A percentile compares a stretch with the other conserved stretches of the same genome.
phyloP scores from a whole-genome alignment of 2,888 invertebrate species.

The Erebia ligea region DNA sequence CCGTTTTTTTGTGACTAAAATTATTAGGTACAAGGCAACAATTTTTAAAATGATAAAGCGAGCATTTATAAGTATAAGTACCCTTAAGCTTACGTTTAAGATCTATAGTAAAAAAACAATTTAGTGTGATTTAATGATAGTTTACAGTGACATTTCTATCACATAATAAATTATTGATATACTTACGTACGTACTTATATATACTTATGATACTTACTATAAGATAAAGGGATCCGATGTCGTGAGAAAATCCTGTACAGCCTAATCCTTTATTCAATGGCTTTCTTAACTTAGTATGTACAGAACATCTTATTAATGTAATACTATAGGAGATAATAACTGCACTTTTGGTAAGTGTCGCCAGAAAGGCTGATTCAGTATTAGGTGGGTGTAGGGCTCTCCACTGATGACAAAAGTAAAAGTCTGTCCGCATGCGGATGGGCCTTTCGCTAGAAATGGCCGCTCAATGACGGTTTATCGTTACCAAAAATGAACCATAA shows the following conservation, averaged over 20 bases:
- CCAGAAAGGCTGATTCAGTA: no score
- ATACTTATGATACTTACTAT: no score
- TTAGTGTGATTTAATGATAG: conserved; percentile 9
- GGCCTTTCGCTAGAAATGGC: no score
- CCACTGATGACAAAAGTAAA: no score
- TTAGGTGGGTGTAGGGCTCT: no score
- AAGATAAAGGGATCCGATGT: background rate
- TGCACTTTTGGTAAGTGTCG: no score
- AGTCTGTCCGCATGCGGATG: no score
- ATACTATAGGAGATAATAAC: no score
- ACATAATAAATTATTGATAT: conserved; percentile 2
- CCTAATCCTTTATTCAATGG: background rate
- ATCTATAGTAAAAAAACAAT: conserved; percentile 24
- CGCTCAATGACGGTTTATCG: no score
- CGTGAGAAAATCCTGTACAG: background rate
- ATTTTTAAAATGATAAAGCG: conserved; percentile 64
- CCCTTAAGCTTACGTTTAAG: conserved; percentile 47
- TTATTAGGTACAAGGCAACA: conserved; percentile 69
- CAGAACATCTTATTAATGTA: background rate
- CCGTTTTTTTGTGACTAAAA: conserved; percentile 69
- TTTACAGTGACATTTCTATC: conserved; percentile 12
- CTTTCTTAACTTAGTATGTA: conserved; percentile 4
- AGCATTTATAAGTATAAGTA: conserved; percentile 48
- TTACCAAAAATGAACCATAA: no score
- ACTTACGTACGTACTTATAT: conserved; percentile 1